Conservation (phyloP, 2,113 vertebrate species). For the Circaetus cinerascens region DNA sequence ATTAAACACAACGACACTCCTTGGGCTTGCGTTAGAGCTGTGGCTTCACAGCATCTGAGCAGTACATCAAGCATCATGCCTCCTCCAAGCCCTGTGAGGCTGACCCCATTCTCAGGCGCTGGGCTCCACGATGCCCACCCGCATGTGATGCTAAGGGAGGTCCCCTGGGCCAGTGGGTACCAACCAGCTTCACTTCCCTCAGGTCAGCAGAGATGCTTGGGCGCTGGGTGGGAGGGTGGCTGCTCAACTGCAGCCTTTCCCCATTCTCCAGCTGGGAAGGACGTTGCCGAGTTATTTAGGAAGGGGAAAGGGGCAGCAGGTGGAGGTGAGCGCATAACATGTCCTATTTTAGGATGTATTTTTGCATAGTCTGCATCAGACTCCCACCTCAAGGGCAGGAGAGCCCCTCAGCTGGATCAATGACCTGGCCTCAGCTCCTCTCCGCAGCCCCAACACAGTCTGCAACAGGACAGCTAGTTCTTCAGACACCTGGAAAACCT, state of each 20-base stretch:
- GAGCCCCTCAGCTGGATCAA: accelerated
- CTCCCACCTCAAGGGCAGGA: not conserved
- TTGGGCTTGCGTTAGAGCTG: accelerated
- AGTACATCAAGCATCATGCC: accelerated
- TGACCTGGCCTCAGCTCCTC: not conserved
- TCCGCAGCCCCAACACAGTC: accelerated
- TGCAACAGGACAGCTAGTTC: not conserved
- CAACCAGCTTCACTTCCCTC: not conserved
- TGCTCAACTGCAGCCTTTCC: not conserved
- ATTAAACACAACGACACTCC: accelerated
- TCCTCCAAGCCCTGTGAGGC: not conserved
- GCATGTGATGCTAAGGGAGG: not conserved
- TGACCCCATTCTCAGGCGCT: not conserved
- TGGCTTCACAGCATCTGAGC: not conserved
- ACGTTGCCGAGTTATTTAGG: not conserved
- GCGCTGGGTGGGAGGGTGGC: not conserved
- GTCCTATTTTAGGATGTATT: not conserved
- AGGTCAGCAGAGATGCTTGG: not conserved
- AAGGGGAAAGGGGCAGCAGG: not conserved
- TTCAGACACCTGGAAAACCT: not conserved
- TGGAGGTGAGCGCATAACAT: accelerated
- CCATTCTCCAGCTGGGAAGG: not conserved
- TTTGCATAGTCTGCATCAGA: not conserved
- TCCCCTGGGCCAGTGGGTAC: not conserved
- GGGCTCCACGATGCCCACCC: not conserved